Evolutionary conservation across 2,113 vertebrate genomes (phyloP).

Genomic region (Deroptyus accipitrinus): DNA sequence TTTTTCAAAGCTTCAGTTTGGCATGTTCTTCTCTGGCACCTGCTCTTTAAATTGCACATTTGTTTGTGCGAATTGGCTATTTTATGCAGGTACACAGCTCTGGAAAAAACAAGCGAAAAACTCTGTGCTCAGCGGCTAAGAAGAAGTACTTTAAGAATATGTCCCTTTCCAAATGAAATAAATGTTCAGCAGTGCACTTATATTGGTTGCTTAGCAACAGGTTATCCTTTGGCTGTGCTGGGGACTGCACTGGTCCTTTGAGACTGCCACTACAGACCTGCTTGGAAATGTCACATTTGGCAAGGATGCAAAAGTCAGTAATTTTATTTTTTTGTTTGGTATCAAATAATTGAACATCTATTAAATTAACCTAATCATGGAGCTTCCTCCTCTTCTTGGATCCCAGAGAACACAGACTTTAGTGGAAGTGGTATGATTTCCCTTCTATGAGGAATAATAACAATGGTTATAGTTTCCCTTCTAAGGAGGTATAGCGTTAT

Average conservation of each 20-base stretch:
- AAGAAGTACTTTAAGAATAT: conserved; percentile 25
- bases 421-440: neutral
- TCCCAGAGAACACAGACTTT: neutral
- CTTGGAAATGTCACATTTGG: conserved; percentile 48
- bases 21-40: neutral
- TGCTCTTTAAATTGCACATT: neutral
- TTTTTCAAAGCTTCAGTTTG: neutral
- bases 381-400: neutral
- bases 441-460: neutral
- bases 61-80: neutral
- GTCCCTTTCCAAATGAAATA: conserved; percentile 50
- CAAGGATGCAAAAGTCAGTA: conserved; percentile 38
- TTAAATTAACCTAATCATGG: conserved; percentile 30
- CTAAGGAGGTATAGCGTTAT: neutral
- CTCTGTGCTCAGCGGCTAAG: neutral
- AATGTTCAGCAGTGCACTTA: conserved; percentile 37
- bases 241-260: neutral
- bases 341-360: conserved; percentile 42
- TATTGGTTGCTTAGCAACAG: conserved; percentile 65
- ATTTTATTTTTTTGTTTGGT: conserved; percentile 5
- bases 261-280: conserved; percentile 39
- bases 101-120: neutral
- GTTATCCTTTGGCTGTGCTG: conserved; percentile 57
- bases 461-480: neutral
- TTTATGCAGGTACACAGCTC: neutral